Base-by-base conservation (phyloP, 2,888 invertebrate genomes). In the Ernsta delagoae region DNA sequence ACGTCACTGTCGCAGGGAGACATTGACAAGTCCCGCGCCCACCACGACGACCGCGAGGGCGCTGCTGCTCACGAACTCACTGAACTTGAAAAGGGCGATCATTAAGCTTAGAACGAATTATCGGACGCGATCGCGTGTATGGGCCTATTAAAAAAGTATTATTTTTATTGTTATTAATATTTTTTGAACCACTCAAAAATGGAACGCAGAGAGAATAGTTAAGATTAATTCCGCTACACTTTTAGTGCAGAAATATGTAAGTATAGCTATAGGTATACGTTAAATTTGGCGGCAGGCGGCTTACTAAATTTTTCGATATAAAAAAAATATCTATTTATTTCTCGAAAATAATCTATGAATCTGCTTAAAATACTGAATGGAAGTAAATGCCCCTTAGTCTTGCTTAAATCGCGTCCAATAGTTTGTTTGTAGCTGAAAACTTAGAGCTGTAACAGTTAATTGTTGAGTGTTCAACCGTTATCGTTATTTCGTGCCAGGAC, bases 1-100 rank as follows among this genome's bases (percentile, higher is more conserved):
- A 96, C 97, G 79, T 95, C 97, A 76, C 93, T 98, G 73, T 98
- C 98, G 70, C 95, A 95, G 81, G 95, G 95, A 9, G 98, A 98
- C 81, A 93, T 88, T 62, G 92, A 90, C 57, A 90, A 89, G 75
- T 83, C 80, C 75, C 81, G 81, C 91, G 87, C 69, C 75, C 82
- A 80, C 45, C 77, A 60, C 89, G 94, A 83, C 90, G 92, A 92
- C 16, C 82, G 83, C 76, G 89, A 92, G 41, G 79, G 80, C 43
- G 94, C 94, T n/a, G 86, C 95, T 64, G 94, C 95, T 4, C 96
- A 96, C 77, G 96, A 96, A 83, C 93, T 96, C 59, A 93, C 95
- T 65, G 96, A 96, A 78, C 82, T 95, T 61, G 95, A 94, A 75
- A 93, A 93, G 77, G 92, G 89, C 70, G 92, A 92, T 3, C 91